These are phyloP conservation scores for Pterois miles DNA, from an alignment of 2,797 vertebrate genomes.

Conservation along the genomic window DNA sequence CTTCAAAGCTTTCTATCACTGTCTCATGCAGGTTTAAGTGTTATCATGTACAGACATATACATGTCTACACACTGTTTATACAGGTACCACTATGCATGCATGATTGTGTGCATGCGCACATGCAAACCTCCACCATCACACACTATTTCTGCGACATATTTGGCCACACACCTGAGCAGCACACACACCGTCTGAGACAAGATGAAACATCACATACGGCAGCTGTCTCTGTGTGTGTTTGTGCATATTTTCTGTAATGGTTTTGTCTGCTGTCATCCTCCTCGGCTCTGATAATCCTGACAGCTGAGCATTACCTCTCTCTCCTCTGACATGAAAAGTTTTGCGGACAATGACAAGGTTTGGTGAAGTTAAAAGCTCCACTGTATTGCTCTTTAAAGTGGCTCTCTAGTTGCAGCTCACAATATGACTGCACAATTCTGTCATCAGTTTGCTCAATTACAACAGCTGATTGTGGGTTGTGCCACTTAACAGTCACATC, in stretches of 20 bases:
- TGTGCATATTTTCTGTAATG: constrained; percentile 10
- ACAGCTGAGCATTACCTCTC: background rate
- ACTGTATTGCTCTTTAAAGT: background rate
- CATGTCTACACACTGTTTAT: background rate
- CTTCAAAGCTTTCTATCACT: background rate
- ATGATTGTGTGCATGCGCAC: background rate
- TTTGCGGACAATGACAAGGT: background rate
- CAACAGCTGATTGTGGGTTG: constrained; percentile 18
- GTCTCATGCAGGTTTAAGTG: background rate
- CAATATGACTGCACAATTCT: background rate
- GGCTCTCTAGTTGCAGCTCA: background rate
- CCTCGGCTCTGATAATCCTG: background rate
- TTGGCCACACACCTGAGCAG: constrained; percentile 4
- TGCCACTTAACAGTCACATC: background rate
- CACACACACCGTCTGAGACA: background rate
- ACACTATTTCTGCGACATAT: background rate
- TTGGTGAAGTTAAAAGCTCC: constrained; percentile 12
- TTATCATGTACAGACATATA: background rate
- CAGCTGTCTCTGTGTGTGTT: background rate
- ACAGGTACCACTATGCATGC: background rate
- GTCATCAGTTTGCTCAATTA: constrained; percentile 21
- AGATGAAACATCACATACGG: constrained; percentile 29
- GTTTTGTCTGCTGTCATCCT: background rate
- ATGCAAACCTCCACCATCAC: background rate
- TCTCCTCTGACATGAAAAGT: background rate